Base-by-base conservation (phyloP, 2,113 vertebrate genomes). In the Centropus unirufus region DNA sequence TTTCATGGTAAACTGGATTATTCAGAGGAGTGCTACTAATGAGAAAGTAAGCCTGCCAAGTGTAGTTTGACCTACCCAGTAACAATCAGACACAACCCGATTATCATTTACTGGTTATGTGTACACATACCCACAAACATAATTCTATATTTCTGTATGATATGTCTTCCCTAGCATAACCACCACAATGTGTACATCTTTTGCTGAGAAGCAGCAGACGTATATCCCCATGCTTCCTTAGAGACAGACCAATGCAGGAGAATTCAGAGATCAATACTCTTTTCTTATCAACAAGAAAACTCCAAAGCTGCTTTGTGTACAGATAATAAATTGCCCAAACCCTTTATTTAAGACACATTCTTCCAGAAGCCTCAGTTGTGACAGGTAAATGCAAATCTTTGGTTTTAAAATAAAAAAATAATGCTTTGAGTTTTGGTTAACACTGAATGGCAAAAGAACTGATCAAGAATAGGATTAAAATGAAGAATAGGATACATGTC, bases 1-100 rank as follows among this genome's bases (percentile, higher is more conserved):
- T 94, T 83, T 57, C 39, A n/a, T 47, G 46, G 51, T 85, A 92
- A 95, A 86, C 78, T 85, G 63, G 47, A 86, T 95, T 94, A 90
- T 79, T 94, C 75, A 83, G 76, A 77, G 55, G 42, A 80, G 61
- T 54, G 29, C 39, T 70, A 5, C 64, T 91, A 92, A 89, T 88
- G 72, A 94, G 75, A 95, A 92, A 70, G 75, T 40, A 88, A 90
- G 14, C 34, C 55, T 91, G 63, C 27, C 67, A 74, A 81, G 29
- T 8, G 47, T 47, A 23, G 23, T n/a, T 34, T 80, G 46, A 85
- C 82, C 78, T 87, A 29, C 36, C 42, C 54, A 30, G 14, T 20
- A 85, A 76, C 1, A 12, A 73, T 83, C 67, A 95, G 74, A 87
- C 66, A 78, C 61, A 58, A 55, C 3, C 55, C 34, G 51, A 75